phyloP scores from a whole-genome alignment of 2,113 vertebrate species.

The Salvelinus sp. region DNA sequence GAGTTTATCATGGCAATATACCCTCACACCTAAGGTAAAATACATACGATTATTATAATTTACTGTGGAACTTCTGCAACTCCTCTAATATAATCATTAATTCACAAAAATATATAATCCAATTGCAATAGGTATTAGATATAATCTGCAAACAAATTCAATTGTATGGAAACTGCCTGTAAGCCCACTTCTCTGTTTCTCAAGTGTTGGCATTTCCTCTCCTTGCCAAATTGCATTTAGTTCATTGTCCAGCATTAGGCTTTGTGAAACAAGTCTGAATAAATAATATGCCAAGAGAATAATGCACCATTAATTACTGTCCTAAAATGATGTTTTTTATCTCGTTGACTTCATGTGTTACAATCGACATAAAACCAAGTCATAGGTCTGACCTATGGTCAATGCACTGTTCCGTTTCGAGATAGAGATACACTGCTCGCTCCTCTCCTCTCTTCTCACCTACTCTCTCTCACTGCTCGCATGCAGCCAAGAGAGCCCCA shows the following conservation, averaged over 20 bases:
- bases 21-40: background rate
- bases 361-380: no score
- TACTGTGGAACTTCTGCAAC: background rate
- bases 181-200: no score
- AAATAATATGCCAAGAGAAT: no score
- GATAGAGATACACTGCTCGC: background rate
- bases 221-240: no score
- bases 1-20: conserved; percentile 31
- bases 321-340: no score
- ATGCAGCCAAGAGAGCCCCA: background rate
- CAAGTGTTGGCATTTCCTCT: no score
- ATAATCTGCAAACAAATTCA: no score
- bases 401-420: background rate
- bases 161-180: no score
- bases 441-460: background rate
- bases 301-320: no score
- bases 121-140: background rate
- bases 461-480: conserved; percentile 16
- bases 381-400: background rate
- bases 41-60: background rate
- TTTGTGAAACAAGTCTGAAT: no score
- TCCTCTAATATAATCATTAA: background rate
- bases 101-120: background rate
- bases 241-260: no score
- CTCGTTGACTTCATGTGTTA: no score